Evolutionary conservation across 2,113 vertebrate species (phyloP).

Genomic region (Aspidoscelis tigris): DNA sequence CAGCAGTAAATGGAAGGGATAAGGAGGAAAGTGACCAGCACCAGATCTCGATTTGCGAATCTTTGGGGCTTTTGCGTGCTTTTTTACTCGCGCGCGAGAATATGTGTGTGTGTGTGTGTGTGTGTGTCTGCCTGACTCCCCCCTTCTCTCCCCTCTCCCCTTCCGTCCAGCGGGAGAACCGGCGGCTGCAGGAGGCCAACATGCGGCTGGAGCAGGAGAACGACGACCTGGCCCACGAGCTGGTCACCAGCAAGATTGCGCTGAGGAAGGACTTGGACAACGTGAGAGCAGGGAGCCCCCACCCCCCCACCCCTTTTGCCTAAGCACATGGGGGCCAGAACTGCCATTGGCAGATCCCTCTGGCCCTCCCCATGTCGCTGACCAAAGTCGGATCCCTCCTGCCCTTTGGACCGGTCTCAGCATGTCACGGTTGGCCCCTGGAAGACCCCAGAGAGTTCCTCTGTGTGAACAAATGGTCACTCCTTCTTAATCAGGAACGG

Average conservation of each 20-base stretch:
- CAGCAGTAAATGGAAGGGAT: too few species aligned
- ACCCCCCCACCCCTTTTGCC: neutral
- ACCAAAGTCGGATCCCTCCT: neutral
- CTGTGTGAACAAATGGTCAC: neutral
- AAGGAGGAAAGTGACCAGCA: too few species aligned
- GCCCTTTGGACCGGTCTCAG: neutral
- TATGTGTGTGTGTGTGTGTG: too few species aligned
- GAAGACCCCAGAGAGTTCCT: neutral
- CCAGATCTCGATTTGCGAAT: too few species aligned
- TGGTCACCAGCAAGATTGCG: slow-evolving; percentile 99
- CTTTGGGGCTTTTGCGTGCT: too few species aligned
- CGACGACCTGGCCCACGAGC: slow-evolving; percentile 95
- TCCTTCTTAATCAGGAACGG: neutral
- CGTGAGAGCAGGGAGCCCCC: slow-evolving; percentile 74
- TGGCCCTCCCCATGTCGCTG: too few species aligned
- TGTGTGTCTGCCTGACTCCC: slow-evolving; percentile 3
- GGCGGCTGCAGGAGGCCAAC: slow-evolving; percentile 95
- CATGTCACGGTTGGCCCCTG: neutral
- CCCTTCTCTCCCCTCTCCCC: neutral
- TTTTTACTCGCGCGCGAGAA: too few species aligned
- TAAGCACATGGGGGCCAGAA: too few species aligned
- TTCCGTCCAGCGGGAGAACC: slow-evolving; percentile 87
- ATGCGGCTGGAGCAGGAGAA: slow-evolving; percentile 99
- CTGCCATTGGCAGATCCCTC: too few species aligned
- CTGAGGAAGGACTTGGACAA: slow-evolving; percentile 96